These are phyloP conservation scores for Chrysemys picta DNA, from an alignment of 2,113 vertebrate genomes.

Conservation along the genomic window DNA sequence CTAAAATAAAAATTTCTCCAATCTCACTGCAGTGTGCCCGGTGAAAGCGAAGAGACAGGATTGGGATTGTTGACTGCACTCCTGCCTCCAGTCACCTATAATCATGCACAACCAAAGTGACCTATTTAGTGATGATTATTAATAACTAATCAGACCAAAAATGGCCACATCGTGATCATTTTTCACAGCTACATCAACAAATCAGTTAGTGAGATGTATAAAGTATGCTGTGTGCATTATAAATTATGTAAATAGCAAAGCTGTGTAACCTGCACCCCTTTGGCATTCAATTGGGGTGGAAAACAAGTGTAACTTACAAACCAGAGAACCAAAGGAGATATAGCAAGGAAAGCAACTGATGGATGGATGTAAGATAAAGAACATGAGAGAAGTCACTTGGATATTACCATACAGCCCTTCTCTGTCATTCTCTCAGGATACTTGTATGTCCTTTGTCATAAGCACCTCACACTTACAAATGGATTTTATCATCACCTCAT, in stretches of 20 bases:
- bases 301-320: not conserved
- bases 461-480: not conserved
- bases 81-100: not conserved
- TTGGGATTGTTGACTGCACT: not conserved
- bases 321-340: not conserved
- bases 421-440: not conserved
- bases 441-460: not conserved
- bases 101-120: not conserved
- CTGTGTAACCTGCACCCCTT: fast-evolving
- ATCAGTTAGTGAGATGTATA: not conserved
- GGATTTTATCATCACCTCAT: not conserved
- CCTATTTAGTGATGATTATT: not conserved
- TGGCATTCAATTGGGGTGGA: not conserved
- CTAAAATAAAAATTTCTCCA: not conserved
- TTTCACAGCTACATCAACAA: not conserved
- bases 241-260: fast-evolving
- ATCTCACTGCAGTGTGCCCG: not conserved
- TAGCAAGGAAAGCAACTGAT: not conserved
- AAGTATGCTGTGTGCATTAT: not conserved
- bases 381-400: not conserved
- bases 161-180: not conserved
- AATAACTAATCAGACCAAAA: not conserved
- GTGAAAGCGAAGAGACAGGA: not conserved
- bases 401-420: not conserved
- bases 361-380: not conserved